Conservation (phyloP, 2,113 vertebrate genomes). For the Vidua macroura region DNA sequence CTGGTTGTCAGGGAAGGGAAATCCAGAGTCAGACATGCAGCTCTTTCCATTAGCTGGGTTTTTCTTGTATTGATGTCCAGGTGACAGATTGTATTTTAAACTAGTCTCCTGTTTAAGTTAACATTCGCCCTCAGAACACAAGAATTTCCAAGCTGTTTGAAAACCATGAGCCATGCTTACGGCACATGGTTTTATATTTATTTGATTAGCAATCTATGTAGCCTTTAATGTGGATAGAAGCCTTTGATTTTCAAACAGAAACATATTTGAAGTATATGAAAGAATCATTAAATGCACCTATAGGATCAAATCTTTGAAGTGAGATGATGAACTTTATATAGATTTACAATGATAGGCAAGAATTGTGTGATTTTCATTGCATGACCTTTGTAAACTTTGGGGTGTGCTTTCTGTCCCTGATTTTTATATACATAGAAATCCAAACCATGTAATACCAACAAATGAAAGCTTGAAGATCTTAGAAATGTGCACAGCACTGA, state of each 20-base stretch:
- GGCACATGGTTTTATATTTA: neutral
- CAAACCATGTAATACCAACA: neutral
- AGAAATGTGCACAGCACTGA: neutral
- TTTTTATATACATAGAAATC: neutral
- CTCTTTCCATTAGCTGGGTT: neutral
- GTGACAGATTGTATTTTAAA: neutral
- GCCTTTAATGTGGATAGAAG: neutral
- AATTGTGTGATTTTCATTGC: neutral
- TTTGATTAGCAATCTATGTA: neutral
- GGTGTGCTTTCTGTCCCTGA: neutral
- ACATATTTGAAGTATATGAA: neutral
- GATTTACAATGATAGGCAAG: neutral
- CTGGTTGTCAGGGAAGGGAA: neutral
- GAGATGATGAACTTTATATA: neutral
- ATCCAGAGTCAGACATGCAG: neutral
- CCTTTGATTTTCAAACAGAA: conserved; percentile 34
- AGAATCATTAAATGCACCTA: neutral
- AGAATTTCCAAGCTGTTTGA: neutral
- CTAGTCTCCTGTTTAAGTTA: neutral
- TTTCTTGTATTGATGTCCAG: neutral
- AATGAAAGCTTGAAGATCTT: neutral
- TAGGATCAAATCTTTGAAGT: neutral
- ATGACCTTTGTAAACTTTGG: neutral
- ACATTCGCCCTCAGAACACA: neutral
- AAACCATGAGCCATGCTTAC: neutral